Conservation (phyloP, 1,140 invertebrate genomes). For the Ericerus pela region DNA sequence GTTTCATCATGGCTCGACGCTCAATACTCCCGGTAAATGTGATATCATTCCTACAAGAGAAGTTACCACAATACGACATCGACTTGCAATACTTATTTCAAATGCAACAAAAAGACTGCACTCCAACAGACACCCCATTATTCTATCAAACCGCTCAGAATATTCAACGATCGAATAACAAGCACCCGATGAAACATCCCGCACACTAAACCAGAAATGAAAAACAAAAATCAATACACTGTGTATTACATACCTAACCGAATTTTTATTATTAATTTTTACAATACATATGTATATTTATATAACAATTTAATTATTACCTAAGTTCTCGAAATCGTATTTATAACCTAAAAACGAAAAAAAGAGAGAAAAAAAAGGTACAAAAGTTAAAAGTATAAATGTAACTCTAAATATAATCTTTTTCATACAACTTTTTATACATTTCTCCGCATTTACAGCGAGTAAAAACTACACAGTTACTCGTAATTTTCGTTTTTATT, state of each 20-base stretch:
- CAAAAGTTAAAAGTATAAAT: constrained; percentile 9
- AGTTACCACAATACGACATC: constrained; percentile 54
- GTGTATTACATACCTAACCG: background rate
- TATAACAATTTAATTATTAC: constrained; percentile 12
- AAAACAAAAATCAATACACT: too few relatives aligned
- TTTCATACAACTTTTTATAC: constrained; percentile 6
- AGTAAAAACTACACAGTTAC: constrained; percentile 6
- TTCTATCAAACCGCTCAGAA: constrained; percentile 17
- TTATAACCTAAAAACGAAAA: constrained; percentile 4
- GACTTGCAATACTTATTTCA: constrained; percentile 66
- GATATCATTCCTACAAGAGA: constrained; percentile 40
- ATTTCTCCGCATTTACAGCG: constrained; percentile 3
- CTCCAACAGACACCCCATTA: constrained; percentile 16
- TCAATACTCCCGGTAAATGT: constrained; percentile 42
- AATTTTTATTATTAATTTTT: constrained; percentile 7
- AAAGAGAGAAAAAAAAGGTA: background rate
- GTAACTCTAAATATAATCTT: constrained; percentile 8
- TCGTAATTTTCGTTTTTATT: constrained; percentile 3
- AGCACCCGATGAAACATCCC: background rate
- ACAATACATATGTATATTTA: constrained; percentile 9
- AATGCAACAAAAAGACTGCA: constrained; percentile 54
- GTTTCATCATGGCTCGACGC: constrained; percentile 61
- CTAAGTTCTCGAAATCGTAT: constrained; percentile 8
- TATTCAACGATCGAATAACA: background rate
- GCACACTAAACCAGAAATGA: too few relatives aligned